Evolutionary conservation across 2,888 invertebrate species (phyloP), one percentile per base, ranked within the genome.

Genomic region (Meliscaeva auricollis): DNA sequence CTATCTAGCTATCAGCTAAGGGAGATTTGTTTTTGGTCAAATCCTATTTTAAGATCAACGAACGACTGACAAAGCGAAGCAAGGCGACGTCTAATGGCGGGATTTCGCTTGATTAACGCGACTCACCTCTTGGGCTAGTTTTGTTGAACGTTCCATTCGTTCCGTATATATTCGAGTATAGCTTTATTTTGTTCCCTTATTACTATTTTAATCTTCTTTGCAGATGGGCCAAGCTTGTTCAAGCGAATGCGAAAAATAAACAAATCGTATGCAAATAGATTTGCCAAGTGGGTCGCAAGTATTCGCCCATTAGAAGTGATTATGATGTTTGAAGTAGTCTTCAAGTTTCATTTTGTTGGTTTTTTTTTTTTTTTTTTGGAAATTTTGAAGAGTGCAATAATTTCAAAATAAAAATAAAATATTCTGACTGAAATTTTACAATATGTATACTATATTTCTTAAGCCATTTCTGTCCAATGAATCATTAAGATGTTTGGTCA

Each of bases 81-180:
- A 5, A 17, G 6, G 58, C 62, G 46, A 64, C 50, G 35, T 13
- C 9, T 35, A 38, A 54, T 2, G 15, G 9, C 38, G 20, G 50
- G 26, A 73, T 62, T 46, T 72, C 62, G 46, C 62, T 64, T 78
- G 72, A 78, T 79, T 66, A 72, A 72, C 52, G 62, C 78, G 46
- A 72, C 62, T 78, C 78, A 78, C 54, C 56, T 64, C 72, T 58
- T 52, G 30, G 52, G 52, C 20, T 15, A 35, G 41, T 66, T 66
- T 46, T n/a, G 26, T 68, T 20, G 13, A 32, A 6, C 32, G 32
- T 17, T 48, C 13, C 22, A 22, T 17, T 48, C 11, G 17, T 13
- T 46, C 5, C 11, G 54, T 32, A 9, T 32, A 9, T 38, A 2
- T 22, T 13, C 35, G 35, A 35, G 9, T 35, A 9, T 35, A 35